Percentiles rank a stretch among this genome's conserved stretches.
These are phyloP conservation scores for Tiliacea aurago DNA, from an alignment of 2,888 invertebrate genomes.

Conservation along the genomic window DNA sequence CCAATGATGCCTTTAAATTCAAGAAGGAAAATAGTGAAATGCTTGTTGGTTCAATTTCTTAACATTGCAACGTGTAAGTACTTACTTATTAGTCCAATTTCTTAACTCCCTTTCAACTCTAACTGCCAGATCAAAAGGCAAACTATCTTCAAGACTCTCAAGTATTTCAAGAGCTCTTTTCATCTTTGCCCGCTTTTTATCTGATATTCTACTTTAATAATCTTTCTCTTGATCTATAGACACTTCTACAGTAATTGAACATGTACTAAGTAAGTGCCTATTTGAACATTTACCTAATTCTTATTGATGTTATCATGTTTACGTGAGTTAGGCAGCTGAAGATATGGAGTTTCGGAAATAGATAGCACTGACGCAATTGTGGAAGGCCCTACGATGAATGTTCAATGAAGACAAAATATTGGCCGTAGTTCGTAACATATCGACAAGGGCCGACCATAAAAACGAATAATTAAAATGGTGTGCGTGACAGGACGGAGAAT, in stretches of 20 bases:
- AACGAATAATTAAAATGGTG: slow-evolving; percentile 51
- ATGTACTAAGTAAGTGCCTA: slow-evolving; percentile 2
- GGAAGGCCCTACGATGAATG: slow-evolving; percentile 25
- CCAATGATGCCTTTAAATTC: not conserved
- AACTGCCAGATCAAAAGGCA: slow-evolving; percentile 29
- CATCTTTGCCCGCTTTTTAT: slow-evolving; percentile 22
- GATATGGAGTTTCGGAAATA: slow-evolving; percentile 28
- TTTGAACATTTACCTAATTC: slow-evolving; percentile 9
- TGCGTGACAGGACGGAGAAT: slow-evolving; percentile 37
- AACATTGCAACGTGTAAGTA: slow-evolving; percentile 2
- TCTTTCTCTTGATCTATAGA: slow-evolving; percentile 11
- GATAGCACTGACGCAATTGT: slow-evolving; percentile 15
- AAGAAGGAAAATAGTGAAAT: not conserved
- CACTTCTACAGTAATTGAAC: slow-evolving; percentile 26
- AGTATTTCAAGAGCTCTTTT: slow-evolving; percentile 26
- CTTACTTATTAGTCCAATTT: slow-evolving; percentile 25
- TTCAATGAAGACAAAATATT: slow-evolving; percentile 44
- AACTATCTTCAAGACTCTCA: slow-evolving; percentile 29
- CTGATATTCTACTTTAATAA: slow-evolving; percentile 38
- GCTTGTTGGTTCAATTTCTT: slow-evolving; percentile 9
- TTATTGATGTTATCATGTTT: slow-evolving; percentile 21
- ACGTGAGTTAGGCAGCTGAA: slow-evolving; percentile 8
- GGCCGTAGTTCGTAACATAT: slow-evolving; percentile 27
- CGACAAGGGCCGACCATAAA: slow-evolving; percentile 14
- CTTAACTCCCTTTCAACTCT: slow-evolving; percentile 19